Evolutionary conservation across 2,113 vertebrate genomes (phyloP), one percentile per base, ranked within the genome.

Genomic region (Orycteropus afer): DNA sequence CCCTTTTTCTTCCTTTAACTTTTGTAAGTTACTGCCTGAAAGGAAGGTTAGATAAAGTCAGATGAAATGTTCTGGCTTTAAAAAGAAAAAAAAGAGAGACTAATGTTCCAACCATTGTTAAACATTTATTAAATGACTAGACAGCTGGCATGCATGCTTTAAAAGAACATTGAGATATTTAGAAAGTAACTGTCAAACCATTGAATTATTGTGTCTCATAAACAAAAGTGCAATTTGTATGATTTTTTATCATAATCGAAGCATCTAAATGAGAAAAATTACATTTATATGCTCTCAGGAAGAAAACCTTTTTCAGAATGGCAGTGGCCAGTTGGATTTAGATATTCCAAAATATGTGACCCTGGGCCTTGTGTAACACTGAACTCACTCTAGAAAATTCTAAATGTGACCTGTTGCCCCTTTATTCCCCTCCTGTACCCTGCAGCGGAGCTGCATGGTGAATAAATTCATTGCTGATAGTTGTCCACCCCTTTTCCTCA

Each of bases 121-220:
- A 34, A 83, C 12, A 20, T 91, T 91, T 86, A 7, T 55, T 57
- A 17, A 29, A 29, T 40, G 42, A 78, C 27, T 74, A 29, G 84
- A 69, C 27, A 80, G 32, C 89, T 94, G 8, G 11, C 93, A 27
- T 65, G 77, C 78, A 63, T 73, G 51, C 53, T 93, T 67, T 74
- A 87, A 90, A 90, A 84, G 47, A 92, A 89, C 57, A 55, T 20
- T 86, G 79, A 81, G 29, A 29, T 73, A 83, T 94, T 96, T 88
- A 69, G 37, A 93, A 96, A 63, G 29, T 90, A 12, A 86, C 20
- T 95, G 86, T 53, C 42, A 47, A 87, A 78, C 25, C 42, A 61
- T 29, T 77, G 57, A 86, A 53, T 76, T 95, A 37, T 29, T 90
- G 0, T 63, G 82, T 87, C 57, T 89, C 67, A 86, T 86, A 22